Evolutionary conservation across 1,140 invertebrate species (phyloP), one percentile per base, ranked within the genome.

Genomic region (Micrasema longulum): DNA sequence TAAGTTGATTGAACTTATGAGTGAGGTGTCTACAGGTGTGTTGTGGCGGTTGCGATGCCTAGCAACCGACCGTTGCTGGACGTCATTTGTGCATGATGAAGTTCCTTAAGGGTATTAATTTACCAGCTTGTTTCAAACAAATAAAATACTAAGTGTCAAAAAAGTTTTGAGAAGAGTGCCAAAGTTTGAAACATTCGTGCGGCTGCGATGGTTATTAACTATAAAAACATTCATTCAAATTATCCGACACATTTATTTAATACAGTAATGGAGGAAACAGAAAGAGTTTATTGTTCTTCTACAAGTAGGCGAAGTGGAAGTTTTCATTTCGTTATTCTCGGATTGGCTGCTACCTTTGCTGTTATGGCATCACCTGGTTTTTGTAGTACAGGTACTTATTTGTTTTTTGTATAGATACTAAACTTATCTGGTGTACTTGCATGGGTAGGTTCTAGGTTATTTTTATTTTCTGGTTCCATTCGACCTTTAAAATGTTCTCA

Each of bases 11-110:
- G 63, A 72, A 72, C 70, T 72, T 67, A 55, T 69, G 52, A 41
- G 66, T 67, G 72, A 73, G 57, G 57, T 69, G 72, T 69, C 72
- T 67, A 73, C 72, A 73, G 72, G 72, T 73, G 72, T 73, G 72
- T 73, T 73, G 72, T 73, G 72, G 67, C 64, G 43, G 67, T 73
- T 67, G 60, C 67, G 67, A 67, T 67, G 62, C 72, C 67, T 73
- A 67, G 72, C 72, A 73, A 73, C 72, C 57, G 45, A 64, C 68
- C 68, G 68, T 70, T 70, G 68, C 26, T 52, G 68, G 60, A 70
- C 57, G 68, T 70, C 68, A 70, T 48, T 55, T 68, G 45, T 70
- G 57, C 35, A 70, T 31, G 48, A 70, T 70, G 68, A 52, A 63
- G 68, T 48, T 47, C 62, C 16, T 64, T 47, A 62, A 64, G 62